A percentile compares a stretch with the other conserved stretches of the same genome.
phyloP scores from a whole-genome alignment of 2,797 vertebrate genomes.

The Sorex maritimensis region DNA sequence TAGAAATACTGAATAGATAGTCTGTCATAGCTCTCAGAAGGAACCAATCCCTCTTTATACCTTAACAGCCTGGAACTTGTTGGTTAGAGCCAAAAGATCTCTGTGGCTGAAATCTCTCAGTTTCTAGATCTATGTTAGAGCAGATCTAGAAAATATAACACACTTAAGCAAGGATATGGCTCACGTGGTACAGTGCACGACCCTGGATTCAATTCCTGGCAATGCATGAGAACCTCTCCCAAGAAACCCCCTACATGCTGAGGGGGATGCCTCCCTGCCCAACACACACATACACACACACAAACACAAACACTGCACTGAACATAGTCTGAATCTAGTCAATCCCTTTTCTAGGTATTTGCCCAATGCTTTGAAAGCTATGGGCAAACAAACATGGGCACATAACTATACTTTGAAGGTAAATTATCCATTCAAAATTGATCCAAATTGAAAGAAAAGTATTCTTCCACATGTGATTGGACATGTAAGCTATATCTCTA shows the following conservation, averaged over 20 bases:
- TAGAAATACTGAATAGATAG: background rate
- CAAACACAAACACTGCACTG: no score
- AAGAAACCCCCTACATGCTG: no score
- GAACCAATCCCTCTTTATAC: no score
- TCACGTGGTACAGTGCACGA: no score
- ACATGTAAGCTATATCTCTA: background rate
- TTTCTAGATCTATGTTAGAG: background rate
- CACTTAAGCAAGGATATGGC: no score
- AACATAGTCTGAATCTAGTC: background rate
- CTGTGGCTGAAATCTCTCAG: background rate
- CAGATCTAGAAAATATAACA: background rate
- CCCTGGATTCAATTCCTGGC: no score
- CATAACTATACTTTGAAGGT: background rate
- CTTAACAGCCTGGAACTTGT: no score
- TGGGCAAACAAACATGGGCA: background rate
- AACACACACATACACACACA: no score
- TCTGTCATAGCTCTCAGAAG: background rate
- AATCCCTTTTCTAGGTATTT: constrained; percentile 17
- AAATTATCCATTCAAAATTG: background rate
- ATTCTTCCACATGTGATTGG: background rate
- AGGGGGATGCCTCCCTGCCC: no score
- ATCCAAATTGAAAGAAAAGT: background rate
- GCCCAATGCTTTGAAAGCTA: background rate
- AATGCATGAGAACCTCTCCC: no score
- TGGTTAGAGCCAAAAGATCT: no score